phyloP scores from a whole-genome alignment of 1,140 invertebrate species.

The Drosophila ficusphila region DNA sequence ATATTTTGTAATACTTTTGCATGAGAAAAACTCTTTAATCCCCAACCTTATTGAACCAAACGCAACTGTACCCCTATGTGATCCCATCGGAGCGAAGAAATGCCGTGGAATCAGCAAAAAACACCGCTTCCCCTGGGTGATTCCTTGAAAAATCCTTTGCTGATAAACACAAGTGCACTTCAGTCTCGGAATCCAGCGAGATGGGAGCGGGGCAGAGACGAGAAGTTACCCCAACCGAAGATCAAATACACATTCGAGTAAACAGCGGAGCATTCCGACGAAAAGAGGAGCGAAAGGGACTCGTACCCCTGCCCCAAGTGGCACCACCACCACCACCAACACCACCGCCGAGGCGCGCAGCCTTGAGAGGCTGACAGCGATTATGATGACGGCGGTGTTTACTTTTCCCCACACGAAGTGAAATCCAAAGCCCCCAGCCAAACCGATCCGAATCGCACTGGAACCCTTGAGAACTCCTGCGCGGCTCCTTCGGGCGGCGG shows the following conservation, averaged over 20 bases:
- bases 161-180: conserved; percentile 52
- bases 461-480: conserved; percentile 80
- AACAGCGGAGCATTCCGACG: conserved; percentile 71
- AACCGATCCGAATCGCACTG: conserved; percentile 55
- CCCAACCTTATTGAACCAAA: neutral
- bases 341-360: conserved; percentile 22
- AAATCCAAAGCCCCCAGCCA: conserved; percentile 71
- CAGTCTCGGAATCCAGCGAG: conserved; percentile 7
- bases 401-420: conserved; percentile 74
- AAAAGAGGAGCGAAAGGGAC: conserved; percentile 67
- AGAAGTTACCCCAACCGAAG: conserved; percentile 44
- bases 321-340: conserved; percentile 9
- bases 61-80: conserved; percentile 19
- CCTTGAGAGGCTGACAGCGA: conserved; percentile 36
- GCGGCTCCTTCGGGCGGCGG: conserved; percentile 48
- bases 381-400: conserved; percentile 77
- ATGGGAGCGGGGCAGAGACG: conserved; percentile 15
- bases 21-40: neutral
- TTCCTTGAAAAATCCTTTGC: conserved; percentile 76
- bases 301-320: conserved; percentile 19
- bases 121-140: conserved; percentile 8
- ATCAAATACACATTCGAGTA: conserved; percentile 79
- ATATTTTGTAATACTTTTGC: neutral
- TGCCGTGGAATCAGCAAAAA: conserved; percentile 39
- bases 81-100: conserved; percentile 11